Conservation (phyloP, 2,113 vertebrate species). For the Pseudopodoces humilis region DNA sequence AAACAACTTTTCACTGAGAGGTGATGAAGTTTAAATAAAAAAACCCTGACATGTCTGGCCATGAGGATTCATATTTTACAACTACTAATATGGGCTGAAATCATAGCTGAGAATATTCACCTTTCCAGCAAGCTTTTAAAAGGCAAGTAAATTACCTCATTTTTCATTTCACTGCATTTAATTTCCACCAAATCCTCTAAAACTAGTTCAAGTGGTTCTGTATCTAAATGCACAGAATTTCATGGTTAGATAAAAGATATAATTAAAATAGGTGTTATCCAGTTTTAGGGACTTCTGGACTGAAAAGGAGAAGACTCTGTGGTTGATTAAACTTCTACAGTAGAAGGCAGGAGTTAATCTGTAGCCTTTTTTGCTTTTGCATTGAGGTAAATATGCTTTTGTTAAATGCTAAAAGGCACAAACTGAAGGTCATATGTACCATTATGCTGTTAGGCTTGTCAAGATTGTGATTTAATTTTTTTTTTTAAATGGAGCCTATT, state of each 20-base stretch:
- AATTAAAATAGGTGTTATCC: not conserved
- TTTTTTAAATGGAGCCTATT: not conserved
- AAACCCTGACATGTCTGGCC: not conserved
- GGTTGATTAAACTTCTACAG: not conserved
- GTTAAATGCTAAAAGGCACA: conserved; percentile 13
- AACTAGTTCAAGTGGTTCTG: not conserved
- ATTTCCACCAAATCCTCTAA: not conserved
- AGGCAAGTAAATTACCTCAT: not conserved
- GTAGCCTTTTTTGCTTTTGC: not conserved
- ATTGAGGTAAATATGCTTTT: conserved; percentile 10
- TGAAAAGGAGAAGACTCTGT: not conserved
- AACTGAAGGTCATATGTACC: conserved; percentile 10
- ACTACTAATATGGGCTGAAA: not conserved
- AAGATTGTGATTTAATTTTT: not conserved
- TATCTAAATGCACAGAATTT: not conserved
- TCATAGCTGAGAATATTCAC: not conserved
- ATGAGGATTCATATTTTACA: not conserved
- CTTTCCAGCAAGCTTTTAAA: not conserved
- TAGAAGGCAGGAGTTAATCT: not conserved
- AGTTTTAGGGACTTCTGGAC: not conserved
- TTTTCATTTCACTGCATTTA: not conserved
- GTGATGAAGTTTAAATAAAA: not conserved
- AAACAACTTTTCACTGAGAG: not conserved
- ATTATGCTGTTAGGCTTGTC: conserved; percentile 11
- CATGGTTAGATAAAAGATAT: not conserved